A percentile compares a stretch with the other conserved stretches of the same genome.
Evolutionary conservation across 2,797 vertebrate genomes (phyloP).

Genomic region (Aselliscus stoliczkanus): DNA sequence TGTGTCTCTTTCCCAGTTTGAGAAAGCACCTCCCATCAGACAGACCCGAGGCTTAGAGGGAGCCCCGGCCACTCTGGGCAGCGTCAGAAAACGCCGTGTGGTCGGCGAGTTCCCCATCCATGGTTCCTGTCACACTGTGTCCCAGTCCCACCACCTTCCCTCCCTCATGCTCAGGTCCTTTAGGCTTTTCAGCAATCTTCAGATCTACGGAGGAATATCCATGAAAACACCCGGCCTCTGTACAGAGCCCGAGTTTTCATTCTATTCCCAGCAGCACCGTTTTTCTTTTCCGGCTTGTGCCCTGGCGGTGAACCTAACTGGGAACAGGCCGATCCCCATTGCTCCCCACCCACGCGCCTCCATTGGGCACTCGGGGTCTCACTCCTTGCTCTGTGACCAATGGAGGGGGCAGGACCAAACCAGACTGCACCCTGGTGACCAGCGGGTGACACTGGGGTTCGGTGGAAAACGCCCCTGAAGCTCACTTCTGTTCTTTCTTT

Average conservation of each 20-base stretch:
- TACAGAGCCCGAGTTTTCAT: conserved; percentile 47
- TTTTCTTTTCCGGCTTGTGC: conserved; percentile 30
- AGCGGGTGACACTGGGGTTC: conserved; percentile 78
- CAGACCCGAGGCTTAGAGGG: background rate
- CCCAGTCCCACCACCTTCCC: background rate
- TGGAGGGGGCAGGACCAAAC: conserved; percentile 73
- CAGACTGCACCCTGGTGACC: conserved; percentile 77
- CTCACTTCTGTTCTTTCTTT: conserved; percentile 92
- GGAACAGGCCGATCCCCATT: conserved; percentile 18
- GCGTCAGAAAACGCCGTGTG: conserved; percentile 13
- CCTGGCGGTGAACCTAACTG: conserved; percentile 62
- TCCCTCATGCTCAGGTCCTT: conserved; percentile 38
- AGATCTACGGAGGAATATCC: conserved; percentile 35
- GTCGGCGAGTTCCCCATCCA: background rate
- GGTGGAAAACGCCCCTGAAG: conserved; percentile 81
- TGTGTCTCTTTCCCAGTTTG: background rate
- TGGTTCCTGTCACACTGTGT: background rate
- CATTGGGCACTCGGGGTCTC: conserved; percentile 43
- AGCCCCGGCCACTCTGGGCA: conserved; percentile 52
- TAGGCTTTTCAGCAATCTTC: conserved; percentile 44
- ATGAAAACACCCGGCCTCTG: conserved; percentile 50
- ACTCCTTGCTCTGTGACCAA: conserved; percentile 59
- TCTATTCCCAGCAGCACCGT: conserved; percentile 32
- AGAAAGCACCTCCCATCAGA: background rate
- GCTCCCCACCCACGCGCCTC: conserved; percentile 12